These are phyloP conservation scores for Oreocharis arfaki DNA, from an alignment of 2,113 vertebrate genomes.

Conservation along the genomic window DNA sequence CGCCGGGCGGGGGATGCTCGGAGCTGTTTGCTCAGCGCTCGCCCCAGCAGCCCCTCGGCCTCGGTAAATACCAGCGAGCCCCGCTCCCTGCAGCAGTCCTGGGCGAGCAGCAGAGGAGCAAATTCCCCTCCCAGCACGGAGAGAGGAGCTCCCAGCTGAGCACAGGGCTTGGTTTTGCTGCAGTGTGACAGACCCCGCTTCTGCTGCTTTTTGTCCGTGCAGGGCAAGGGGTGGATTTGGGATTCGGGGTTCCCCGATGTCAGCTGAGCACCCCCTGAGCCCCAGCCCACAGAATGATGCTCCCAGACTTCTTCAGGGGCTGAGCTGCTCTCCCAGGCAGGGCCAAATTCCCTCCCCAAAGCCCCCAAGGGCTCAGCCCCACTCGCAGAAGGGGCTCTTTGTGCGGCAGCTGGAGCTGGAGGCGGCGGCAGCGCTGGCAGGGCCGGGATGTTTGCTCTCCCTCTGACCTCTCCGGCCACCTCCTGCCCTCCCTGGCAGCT, in stretches of 20 bases:
- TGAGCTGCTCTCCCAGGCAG: background rate
- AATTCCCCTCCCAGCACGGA: background rate
- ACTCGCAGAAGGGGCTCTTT: background rate
- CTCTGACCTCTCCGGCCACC: background rate
- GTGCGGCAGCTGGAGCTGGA: background rate
- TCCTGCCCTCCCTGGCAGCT: background rate
- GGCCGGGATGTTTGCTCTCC: background rate
- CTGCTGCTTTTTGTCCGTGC: background rate
- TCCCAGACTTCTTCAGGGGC: background rate
- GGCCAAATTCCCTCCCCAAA: background rate
- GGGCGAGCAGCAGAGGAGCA: background rate
- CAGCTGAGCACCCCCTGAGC: background rate
- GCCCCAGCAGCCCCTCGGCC: slow-evolving; percentile 43
- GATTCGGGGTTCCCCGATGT: too few relatives aligned
- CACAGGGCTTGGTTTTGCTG: background rate
- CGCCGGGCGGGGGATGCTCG: background rate
- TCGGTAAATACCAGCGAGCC: slow-evolving; percentile 18
- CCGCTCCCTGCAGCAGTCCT: background rate
- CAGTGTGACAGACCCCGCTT: background rate
- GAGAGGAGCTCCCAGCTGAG: background rate
- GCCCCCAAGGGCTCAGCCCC: background rate
- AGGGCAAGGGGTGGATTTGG: background rate
- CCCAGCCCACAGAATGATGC: background rate
- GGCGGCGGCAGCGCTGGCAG: background rate
- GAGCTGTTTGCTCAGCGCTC: slow-evolving; percentile 29